Conservation (phyloP, 2,113 vertebrate species). For the Colaptes auratus region DNA sequence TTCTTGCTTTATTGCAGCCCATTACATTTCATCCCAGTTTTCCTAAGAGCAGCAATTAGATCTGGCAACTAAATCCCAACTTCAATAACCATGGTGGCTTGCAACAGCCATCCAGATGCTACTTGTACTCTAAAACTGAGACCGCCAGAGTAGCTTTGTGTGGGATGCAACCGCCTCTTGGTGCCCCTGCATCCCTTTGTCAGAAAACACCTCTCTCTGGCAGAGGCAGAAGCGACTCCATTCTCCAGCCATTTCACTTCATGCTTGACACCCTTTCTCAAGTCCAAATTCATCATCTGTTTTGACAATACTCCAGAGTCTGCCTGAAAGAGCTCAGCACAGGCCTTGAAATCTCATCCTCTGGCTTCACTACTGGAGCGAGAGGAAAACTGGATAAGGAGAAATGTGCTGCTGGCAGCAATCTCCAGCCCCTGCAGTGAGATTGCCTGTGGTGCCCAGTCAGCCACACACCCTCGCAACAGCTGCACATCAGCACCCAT, state of each 20-base stretch:
- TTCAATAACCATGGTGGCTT: neutral
- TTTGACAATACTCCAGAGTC: neutral
- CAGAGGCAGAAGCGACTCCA: neutral
- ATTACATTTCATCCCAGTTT: neutral
- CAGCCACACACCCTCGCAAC: neutral
- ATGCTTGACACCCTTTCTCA: neutral
- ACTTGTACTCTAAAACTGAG: neutral
- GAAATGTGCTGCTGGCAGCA: constrained; percentile 14
- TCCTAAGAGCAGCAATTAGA: neutral
- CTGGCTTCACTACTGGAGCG: neutral
- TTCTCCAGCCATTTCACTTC: neutral
- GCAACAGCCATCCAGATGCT: neutral
- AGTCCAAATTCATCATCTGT: neutral
- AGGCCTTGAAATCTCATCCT: neutral
- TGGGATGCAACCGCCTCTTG: neutral
- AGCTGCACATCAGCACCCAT: neutral
- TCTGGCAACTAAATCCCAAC: neutral
- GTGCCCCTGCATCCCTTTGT: neutral
- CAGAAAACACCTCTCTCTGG: neutral
- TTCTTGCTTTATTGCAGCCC: neutral
- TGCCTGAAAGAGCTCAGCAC: neutral
- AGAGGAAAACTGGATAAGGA: neutral
- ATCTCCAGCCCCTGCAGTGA: neutral
- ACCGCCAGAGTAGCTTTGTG: neutral
- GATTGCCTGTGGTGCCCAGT: neutral